A percentile compares a stretch with the other conserved stretches of the same genome.
Evolutionary conservation across 64 coral and sea anemone genomes (phyloP).

Genomic region (Pachyseris speciosa): DNA sequence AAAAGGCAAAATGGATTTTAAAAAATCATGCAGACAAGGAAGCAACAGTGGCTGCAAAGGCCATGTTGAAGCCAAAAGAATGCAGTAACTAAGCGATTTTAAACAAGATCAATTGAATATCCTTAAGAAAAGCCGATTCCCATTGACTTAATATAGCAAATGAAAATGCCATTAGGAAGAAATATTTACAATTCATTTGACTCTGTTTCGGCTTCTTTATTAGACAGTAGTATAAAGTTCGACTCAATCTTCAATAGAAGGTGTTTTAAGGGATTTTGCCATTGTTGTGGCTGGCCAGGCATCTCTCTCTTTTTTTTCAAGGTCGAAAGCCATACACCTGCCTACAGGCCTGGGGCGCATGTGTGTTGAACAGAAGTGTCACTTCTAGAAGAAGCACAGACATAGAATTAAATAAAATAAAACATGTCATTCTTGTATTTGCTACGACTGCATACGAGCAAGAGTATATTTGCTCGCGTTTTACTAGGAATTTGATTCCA

Average conservation of each 20-base stretch:
- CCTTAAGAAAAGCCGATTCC: background rate
- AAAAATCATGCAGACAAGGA: no score
- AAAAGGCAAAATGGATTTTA: no score
- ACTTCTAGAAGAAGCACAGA: background rate
- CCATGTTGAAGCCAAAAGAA: background rate
- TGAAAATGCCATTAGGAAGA: background rate
- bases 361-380: background rate
- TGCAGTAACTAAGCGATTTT: background rate
- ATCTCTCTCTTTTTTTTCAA: background rate
- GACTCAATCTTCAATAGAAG: background rate
- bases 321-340: background rate
- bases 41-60: background rate
- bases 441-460: background rate
- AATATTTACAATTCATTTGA: background rate
- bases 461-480: background rate
- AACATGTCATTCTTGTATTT: background rate
- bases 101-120: conserved; percentile 10
- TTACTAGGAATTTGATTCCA: background rate
- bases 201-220: background rate
- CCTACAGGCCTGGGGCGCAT: background rate
- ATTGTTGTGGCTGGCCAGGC: background rate
- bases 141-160: background rate
- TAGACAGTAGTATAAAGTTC: background rate
- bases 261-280: background rate
- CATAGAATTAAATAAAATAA: background rate